A percentile compares a stretch with the other conserved stretches of the same genome.
Conservation (phyloP, 2,888 invertebrate genomes). For the Drosophila cyrtoloma region DNA sequence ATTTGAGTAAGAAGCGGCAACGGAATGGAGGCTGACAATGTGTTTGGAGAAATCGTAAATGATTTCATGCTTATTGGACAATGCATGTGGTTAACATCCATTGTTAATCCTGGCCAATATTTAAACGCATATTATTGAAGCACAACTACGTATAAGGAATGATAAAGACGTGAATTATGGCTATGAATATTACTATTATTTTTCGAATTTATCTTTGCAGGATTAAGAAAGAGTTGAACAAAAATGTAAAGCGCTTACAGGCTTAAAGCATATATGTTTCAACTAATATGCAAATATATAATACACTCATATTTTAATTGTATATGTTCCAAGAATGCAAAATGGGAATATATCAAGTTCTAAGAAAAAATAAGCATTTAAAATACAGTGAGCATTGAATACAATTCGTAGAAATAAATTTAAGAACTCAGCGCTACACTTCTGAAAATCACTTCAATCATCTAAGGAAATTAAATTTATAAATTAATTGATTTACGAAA, state of each 20-base stretch:
- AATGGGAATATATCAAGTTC: not conserved
- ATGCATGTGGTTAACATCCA: not conserved
- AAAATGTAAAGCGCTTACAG: not conserved
- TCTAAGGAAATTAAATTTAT: not conserved
- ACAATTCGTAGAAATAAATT: not conserved
- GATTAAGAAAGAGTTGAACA: not conserved
- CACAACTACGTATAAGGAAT: not conserved
- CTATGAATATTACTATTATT: not conserved
- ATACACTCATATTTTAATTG: not conserved
- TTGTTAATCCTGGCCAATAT: not conserved
- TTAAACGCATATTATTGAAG: not conserved
- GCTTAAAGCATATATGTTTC: not conserved
- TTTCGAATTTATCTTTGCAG: too few species aligned
- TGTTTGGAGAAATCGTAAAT: not conserved
- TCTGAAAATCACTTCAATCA: not conserved
- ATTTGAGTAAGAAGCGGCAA: slow-evolving; percentile 30
- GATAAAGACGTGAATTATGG: not conserved
- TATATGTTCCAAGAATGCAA: not conserved
- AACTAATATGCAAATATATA: not conserved
- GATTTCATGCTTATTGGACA: not conserved
- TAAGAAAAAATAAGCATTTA: not conserved
- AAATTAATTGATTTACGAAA: slow-evolving; percentile 3
- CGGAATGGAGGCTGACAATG: not conserved
- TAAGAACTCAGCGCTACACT: not conserved
- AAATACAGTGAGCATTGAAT: not conserved